Base-by-base conservation (phyloP, 2,797 vertebrate species). In the Eulemur coronatus region DNA sequence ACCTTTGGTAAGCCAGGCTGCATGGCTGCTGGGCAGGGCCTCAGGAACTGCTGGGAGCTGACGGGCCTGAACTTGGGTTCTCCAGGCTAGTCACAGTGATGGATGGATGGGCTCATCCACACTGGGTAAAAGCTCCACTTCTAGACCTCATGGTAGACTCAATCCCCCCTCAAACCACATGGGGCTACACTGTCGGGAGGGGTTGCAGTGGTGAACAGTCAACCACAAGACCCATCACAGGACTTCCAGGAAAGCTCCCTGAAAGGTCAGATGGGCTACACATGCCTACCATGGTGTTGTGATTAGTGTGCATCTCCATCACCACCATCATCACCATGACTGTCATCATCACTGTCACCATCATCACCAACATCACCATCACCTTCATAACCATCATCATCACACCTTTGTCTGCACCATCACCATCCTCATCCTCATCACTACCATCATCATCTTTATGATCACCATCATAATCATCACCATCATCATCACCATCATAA, bases 171-270 rank as follows among this genome's bases (percentile, higher is more conserved):
- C 41, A n/a, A 69, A 69, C 48, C 20, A 8, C 4, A 38, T 11
- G 18, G 20, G 38, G 20, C 14, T 15, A 61, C 43, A n/a, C 26
- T 33, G 57, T 0, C 2, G 15, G 46, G 13, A 18, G 14, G 7
- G 26, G 26, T 0, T 0, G 18, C 17, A 20, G 7, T 5, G 13
- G 22, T 0, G 0, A 10, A 26, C 10, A 84, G 30, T 20, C 28
- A 46, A 26, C 14, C 75, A 14, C 10, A 57, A 35, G 38, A 73
- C 30, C 14, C 67, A 41, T 7, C n/a, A 26, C 3, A 24, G 5
- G 67, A 63, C 2, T 70, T 15, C 26, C 33, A 55, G 33, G 9
- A 65, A 79, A 50, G 63, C 55, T 12, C 15, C 4, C 9, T 48
- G 1, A 15, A 41, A 75, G 24, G 3, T 24, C 13, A 46, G 12